These are phyloP conservation scores for Hylaeus anthracinus DNA, from an alignment of 1,140 invertebrate genomes.

Conservation along the genomic window DNA sequence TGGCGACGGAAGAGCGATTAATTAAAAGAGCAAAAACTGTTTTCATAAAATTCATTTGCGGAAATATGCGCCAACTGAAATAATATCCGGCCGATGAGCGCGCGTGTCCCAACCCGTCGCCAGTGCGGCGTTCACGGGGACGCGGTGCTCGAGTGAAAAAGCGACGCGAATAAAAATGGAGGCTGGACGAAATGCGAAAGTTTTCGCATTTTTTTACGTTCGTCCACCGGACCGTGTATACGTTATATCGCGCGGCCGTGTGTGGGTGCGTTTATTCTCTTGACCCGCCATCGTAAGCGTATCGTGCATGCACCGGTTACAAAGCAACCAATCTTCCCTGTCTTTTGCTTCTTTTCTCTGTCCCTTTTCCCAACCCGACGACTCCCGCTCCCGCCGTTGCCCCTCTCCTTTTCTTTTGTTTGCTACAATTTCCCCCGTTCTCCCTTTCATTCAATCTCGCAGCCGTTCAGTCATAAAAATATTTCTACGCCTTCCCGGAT, in stretches of 20 bases:
- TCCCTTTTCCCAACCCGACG: neutral
- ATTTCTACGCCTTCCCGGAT: constrained; percentile 52
- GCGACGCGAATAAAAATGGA: constrained; percentile 60
- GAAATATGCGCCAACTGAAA: constrained; percentile 81
- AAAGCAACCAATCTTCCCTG: constrained; percentile 47
- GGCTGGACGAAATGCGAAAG: constrained; percentile 66
- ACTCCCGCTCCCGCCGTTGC: neutral
- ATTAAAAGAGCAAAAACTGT: constrained; percentile 82
- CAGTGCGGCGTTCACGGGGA: constrained; percentile 20
- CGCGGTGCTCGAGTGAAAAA: constrained; percentile 54
- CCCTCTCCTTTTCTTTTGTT: constrained; percentile 30
- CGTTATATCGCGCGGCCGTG: constrained; percentile 34
- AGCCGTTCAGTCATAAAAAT: constrained; percentile 59
- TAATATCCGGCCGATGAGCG: constrained; percentile 77
- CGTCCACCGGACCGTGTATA: constrained; percentile 49
- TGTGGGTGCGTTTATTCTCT: constrained; percentile 35
- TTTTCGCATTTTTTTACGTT: constrained; percentile 79
- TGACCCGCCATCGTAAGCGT: constrained; percentile 44
- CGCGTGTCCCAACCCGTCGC: constrained; percentile 48
- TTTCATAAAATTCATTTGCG: constrained; percentile 81
- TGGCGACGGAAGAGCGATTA: constrained; percentile 73
- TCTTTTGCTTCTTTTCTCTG: constrained; percentile 24
- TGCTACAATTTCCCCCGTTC: constrained; percentile 23
- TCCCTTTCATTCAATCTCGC: constrained; percentile 49
- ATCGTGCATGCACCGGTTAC: constrained; percentile 43